Conservation (phyloP, 2,113 vertebrate genomes). For the Girardinichthys multiradiatus region DNA sequence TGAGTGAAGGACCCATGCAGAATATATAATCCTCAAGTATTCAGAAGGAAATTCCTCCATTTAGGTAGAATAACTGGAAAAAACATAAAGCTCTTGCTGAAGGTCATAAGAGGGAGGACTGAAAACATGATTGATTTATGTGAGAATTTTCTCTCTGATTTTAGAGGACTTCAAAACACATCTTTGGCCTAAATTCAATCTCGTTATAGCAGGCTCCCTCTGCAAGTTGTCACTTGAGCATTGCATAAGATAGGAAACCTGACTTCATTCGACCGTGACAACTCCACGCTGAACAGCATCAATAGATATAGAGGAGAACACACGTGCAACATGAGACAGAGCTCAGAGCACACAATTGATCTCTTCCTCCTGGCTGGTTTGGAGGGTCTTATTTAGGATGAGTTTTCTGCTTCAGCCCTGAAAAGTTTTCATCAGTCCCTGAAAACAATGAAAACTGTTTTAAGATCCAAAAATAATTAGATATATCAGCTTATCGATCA, state of each 20-base stretch:
- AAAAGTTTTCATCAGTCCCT: constrained; percentile 8
- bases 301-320: constrained; percentile 27
- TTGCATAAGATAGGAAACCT: constrained; percentile 70
- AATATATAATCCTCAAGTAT: constrained; percentile 61
- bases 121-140: background rate
- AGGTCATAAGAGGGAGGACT: constrained; percentile 37
- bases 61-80: constrained; percentile 8
- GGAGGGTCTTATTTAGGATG: constrained; percentile 21
- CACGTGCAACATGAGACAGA: constrained; percentile 15
- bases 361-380: constrained; percentile 21
- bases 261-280: constrained; percentile 34
- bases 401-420: constrained; percentile 27
- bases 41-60: constrained; percentile 14
- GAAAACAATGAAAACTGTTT: background rate
- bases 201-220: constrained; percentile 22
- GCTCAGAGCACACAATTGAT: constrained; percentile 14
- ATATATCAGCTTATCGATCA: background rate
- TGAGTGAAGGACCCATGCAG: constrained; percentile 11
- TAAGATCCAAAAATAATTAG: background rate
- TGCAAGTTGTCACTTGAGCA: constrained; percentile 48
- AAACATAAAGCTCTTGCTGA: constrained; percentile 22
- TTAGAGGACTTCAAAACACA: constrained; percentile 15
- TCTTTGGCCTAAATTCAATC: constrained; percentile 63
- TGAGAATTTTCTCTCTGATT: constrained; percentile 10
- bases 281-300: background rate